phyloP scores from a whole-genome alignment of 1,140 invertebrate species.

The Uloborus diversus region DNA sequence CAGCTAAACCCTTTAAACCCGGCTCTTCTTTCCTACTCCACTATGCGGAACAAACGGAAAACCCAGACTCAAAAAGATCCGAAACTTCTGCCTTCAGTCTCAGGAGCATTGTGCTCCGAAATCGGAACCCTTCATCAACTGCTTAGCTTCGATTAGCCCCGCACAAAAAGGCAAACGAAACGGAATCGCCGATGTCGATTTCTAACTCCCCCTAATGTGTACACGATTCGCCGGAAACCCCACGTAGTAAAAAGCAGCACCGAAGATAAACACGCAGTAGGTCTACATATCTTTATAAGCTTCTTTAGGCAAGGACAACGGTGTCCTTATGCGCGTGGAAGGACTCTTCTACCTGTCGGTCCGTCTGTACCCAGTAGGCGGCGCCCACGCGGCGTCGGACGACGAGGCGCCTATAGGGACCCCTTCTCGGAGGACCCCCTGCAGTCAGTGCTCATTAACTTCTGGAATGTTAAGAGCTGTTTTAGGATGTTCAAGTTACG shows the following conservation, averaged over 20 bases:
- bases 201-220: not conserved
- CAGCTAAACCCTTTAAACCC: too few relatives aligned
- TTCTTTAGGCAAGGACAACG: slow-evolving; percentile 32
- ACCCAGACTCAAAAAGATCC: too few relatives aligned
- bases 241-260: not conserved
- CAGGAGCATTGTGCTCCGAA: too few relatives aligned
- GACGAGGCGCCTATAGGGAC: slow-evolving; percentile 9
- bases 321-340: slow-evolving; percentile 10
- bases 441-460: slow-evolving; percentile 47
- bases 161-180: not conserved
- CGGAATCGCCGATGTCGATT: too few relatives aligned
- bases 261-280: slow-evolving; percentile 1
- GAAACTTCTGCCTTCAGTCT: too few relatives aligned
- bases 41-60: too few relatives aligned
- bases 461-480: slow-evolving; percentile 47
- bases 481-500: slow-evolving; percentile 47
- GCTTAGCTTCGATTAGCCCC: too few relatives aligned
- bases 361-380: not conserved
- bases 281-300: slow-evolving; percentile 43
- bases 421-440: slow-evolving; percentile 3
- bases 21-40: too few relatives aligned
- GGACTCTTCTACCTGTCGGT: slow-evolving; percentile 14
- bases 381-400: slow-evolving; percentile 8
- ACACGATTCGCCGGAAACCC: slow-evolving; percentile 22
- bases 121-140: too few relatives aligned